Conservation (phyloP, 2,113 vertebrate genomes). For the Coreoperca whiteheadi region DNA sequence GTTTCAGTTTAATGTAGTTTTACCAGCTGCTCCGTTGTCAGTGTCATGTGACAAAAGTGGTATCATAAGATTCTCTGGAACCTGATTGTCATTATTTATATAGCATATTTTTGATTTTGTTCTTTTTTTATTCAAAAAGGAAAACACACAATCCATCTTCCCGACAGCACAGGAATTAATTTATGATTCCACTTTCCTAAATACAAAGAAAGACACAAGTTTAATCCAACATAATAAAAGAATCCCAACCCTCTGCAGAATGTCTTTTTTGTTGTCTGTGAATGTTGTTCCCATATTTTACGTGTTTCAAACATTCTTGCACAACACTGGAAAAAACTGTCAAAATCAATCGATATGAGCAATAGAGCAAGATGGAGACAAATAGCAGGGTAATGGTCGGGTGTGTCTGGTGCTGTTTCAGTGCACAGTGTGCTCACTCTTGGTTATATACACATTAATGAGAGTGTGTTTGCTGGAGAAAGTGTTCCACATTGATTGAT, state of each 20-base stretch:
- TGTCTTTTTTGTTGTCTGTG: not conserved
- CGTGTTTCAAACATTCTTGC: conserved; percentile 7
- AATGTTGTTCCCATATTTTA: not conserved
- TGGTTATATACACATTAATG: conserved; percentile 48
- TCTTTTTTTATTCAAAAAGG: too few relatives aligned
- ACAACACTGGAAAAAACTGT: not conserved
- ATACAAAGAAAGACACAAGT: not conserved
- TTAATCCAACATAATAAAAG: not conserved
- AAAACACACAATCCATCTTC: too few relatives aligned
- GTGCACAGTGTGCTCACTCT: conserved; percentile 30
- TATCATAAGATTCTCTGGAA: not conserved
- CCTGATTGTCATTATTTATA: not conserved
- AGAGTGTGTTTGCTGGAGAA: conserved; percentile 45
- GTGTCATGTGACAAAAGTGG: not conserved
- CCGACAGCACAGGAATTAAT: too few relatives aligned
- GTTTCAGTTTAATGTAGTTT: not conserved
- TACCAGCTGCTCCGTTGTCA: not conserved
- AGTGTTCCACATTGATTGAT: conserved; percentile 55
- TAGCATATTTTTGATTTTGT: too few relatives aligned
- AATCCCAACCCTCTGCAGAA: not conserved
- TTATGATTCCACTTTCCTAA: too few relatives aligned
- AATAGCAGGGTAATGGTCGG: conserved; percentile 47
- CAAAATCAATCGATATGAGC: conserved; percentile 41
- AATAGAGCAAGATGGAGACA: conserved; percentile 43
- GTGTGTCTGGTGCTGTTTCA: conserved; percentile 39